Conservation (phyloP, 2,113 vertebrate genomes). For the Nestor notabilis region DNA sequence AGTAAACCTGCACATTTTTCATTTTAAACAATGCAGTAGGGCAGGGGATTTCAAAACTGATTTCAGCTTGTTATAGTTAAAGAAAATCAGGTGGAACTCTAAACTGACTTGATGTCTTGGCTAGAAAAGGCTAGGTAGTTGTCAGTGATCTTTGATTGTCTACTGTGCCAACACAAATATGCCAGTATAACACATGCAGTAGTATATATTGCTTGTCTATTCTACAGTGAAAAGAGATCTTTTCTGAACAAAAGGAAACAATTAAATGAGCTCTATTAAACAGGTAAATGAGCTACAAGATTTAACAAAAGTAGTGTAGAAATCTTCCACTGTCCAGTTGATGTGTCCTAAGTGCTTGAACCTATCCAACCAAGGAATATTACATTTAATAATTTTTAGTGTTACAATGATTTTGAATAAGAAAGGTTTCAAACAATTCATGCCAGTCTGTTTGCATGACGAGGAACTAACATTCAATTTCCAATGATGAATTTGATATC, state of each 20-base stretch:
- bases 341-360: background rate
- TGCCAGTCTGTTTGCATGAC: background rate
- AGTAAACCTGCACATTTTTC: background rate
- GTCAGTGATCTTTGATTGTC: background rate
- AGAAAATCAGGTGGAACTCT: background rate
- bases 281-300: background rate
- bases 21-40: background rate
- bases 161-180: background rate
- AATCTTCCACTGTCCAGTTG: background rate
- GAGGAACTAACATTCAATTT: background rate
- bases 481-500: background rate
- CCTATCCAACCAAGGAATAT: background rate
- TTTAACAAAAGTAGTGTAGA: background rate
- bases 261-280: background rate
- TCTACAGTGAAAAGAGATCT: background rate
- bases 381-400: background rate
- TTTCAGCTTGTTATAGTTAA: background rate
- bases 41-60: background rate
- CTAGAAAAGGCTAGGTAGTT: background rate
- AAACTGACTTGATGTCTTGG: background rate
- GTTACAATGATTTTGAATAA: background rate
- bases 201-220: background rate
- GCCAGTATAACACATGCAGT: background rate
- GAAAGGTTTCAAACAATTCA: background rate
- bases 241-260: background rate